phyloP scores from a whole-genome alignment of 2,113 vertebrate genomes.

The Cavia aperea region DNA sequence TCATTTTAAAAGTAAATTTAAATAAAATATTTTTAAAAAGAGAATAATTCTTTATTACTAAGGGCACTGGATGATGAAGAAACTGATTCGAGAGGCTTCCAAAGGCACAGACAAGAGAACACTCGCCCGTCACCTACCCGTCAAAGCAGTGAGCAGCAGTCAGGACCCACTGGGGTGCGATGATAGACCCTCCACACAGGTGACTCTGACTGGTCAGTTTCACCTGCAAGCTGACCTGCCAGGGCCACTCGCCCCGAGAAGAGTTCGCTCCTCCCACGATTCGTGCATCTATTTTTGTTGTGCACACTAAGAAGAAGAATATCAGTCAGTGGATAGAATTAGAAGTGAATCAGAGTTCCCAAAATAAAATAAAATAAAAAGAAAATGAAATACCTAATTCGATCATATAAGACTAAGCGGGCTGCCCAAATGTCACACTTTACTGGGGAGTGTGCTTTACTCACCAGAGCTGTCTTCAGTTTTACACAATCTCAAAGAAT shows the following conservation, averaged over 20 bases:
- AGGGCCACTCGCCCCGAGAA: slow-evolving; percentile 78
- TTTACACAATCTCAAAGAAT: slow-evolving; percentile 78
- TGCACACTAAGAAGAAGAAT: slow-evolving; percentile 50
- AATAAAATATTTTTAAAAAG: background rate
- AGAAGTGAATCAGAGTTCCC: background rate
- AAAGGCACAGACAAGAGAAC: background rate
- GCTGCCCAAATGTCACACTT: background rate
- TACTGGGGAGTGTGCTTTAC: slow-evolving; percentile 8
- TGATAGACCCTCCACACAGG: slow-evolving; percentile 79
- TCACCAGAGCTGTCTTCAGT: slow-evolving; percentile 58
- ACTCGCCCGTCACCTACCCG: slow-evolving; percentile 65
- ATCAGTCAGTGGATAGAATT: background rate
- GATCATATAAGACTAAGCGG: background rate
- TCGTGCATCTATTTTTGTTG: slow-evolving; percentile 26
- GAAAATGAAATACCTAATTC: background rate
- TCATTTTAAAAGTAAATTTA: background rate
- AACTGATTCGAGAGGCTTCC: background rate
- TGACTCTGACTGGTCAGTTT: slow-evolving; percentile 63
- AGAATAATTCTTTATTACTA: background rate
- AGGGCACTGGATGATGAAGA: background rate
- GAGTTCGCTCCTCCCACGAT: slow-evolving; percentile 76
- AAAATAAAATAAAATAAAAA: background rate
- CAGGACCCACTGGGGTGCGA: slow-evolving; percentile 76
- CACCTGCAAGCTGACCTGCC: slow-evolving; percentile 80
- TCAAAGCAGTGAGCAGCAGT: slow-evolving; percentile 80